Conservation (phyloP, 2,113 vertebrate genomes). For the Tor tambroides region DNA sequence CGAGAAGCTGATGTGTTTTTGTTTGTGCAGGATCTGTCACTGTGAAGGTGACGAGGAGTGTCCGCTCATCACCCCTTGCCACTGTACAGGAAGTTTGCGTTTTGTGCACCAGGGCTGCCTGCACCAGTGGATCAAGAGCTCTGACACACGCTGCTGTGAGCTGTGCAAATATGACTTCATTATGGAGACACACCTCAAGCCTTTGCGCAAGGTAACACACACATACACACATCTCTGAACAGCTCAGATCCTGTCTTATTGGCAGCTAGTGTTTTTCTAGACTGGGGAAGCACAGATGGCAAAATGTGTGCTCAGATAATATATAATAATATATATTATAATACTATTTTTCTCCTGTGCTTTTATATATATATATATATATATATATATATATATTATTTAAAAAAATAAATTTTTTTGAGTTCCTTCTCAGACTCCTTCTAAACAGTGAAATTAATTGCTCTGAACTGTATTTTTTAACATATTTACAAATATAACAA, state of each 20-base stretch:
- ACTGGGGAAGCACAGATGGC: not conserved
- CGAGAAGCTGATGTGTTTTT: constrained; percentile 47
- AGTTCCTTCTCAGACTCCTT: too few relatives aligned
- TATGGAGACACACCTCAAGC: constrained; percentile 98
- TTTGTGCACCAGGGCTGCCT: constrained; percentile 96
- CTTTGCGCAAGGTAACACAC: constrained; percentile 85
- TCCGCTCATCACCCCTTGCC: constrained; percentile 92
- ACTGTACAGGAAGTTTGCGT: constrained; percentile 91
- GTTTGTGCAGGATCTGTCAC: constrained; percentile 92
- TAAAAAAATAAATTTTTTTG: too few relatives aligned
- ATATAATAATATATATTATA: too few relatives aligned
- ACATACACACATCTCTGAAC: not conserved
- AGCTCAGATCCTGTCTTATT: not conserved
- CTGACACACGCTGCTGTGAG: constrained; percentile 95
- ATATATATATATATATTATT: too few relatives aligned
- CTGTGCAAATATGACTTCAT: constrained; percentile 98
- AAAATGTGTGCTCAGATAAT: not conserved
- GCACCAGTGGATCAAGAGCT: constrained; percentile 99
- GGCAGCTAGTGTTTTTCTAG: not conserved
- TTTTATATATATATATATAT: too few relatives aligned
- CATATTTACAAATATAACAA: too few relatives aligned
- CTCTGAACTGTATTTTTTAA: too few relatives aligned
- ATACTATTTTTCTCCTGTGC: too few relatives aligned
- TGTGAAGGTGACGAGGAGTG: constrained; percentile 96
- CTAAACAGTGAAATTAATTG: too few relatives aligned